Base-by-base conservation (phyloP, 1,140 invertebrate genomes). In the Halesus radiatus region DNA sequence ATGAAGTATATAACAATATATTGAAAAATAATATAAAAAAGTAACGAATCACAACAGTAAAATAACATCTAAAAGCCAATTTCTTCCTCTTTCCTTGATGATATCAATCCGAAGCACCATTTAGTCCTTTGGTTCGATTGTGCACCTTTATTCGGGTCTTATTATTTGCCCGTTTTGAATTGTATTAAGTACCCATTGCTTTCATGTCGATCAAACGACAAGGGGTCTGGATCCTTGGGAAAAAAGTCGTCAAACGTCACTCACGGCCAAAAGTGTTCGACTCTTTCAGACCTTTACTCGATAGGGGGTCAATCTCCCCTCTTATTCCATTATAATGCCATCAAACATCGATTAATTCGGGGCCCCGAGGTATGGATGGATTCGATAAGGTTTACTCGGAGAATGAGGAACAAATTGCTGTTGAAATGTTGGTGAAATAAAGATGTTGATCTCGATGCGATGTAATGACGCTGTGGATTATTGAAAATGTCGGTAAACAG, bases 241-340 rank as follows among this genome's bases (percentile, higher is more conserved):
- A 83, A 80, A 83, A 83, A 84, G 56, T 77, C 81, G 80, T 83
- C 84, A 84, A 81, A 81, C 56, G 80, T 79, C 80, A 81, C 75
- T 78, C 77, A 72, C 70, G 58, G 72, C 62, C 79, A 37, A 70
- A 54, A 26, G 58, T 26, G 72, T 56, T 75, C 72, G 72, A 75
- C 72, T 73, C 26, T 20, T 68, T 37, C 64, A 16, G 20, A 72
- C 15, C 53, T 54, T 54, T 20, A 37, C 18, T 32, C 26, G 20
- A 72, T 52, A n/a, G 68, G 68, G 68, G 68, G 52, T n/a, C 20
- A 15, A 32, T 23, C 56, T 66, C 75, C 56, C 58, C 62, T 37
- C 16, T 15, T 7, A n/a, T 7, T 3, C 10, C 22, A 77, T 77
- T 77, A 52, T 77, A 64, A 52, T 64, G 16, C 62, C 58, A 77